These are phyloP conservation scores for Philaethria dido DNA, from an alignment of 2,888 invertebrate genomes.

Conservation along the genomic window DNA sequence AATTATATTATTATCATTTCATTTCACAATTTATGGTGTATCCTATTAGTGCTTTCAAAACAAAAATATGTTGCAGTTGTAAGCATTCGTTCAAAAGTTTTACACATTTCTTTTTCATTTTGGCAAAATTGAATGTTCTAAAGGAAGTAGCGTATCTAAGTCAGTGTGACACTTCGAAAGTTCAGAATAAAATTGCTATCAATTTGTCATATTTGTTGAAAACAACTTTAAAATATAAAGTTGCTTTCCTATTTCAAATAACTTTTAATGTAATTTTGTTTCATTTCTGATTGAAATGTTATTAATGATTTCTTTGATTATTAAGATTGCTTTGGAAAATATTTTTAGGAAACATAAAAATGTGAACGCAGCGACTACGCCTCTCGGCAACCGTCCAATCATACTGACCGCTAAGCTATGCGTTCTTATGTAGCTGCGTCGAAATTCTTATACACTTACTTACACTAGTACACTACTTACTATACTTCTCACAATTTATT, in stretches of 20 bases:
- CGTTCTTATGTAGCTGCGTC: too few species aligned
- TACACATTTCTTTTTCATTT: conserved; percentile 11
- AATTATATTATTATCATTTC: too few species aligned
- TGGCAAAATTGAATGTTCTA: conserved; percentile 28
- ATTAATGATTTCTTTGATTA: neutral
- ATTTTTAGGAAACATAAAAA: too few species aligned
- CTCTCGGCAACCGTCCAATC: too few species aligned
- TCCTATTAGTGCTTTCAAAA: neutral
- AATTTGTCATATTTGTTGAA: conserved; percentile 30
- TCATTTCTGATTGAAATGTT: neutral
- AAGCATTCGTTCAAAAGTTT: conserved; percentile 18
- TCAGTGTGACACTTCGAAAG: conserved; percentile 27
- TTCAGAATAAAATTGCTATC: conserved; percentile 28
- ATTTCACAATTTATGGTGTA: too few species aligned
- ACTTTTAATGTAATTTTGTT: conserved; percentile 4
- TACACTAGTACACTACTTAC: too few species aligned
- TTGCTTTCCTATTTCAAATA: conserved; percentile 7
- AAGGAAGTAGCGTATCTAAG: conserved; percentile 23
- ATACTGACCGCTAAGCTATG: too few species aligned
- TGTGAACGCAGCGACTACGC: too few species aligned
- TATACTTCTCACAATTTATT: too few species aligned
- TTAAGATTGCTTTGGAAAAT: neutral
- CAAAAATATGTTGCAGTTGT: conserved; percentile 3
- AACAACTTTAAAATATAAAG: conserved; percentile 28
- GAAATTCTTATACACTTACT: too few species aligned